These are phyloP conservation scores for Crepidodera aurea DNA, from an alignment of 2,888 invertebrate genomes.

Conservation along the genomic window DNA sequence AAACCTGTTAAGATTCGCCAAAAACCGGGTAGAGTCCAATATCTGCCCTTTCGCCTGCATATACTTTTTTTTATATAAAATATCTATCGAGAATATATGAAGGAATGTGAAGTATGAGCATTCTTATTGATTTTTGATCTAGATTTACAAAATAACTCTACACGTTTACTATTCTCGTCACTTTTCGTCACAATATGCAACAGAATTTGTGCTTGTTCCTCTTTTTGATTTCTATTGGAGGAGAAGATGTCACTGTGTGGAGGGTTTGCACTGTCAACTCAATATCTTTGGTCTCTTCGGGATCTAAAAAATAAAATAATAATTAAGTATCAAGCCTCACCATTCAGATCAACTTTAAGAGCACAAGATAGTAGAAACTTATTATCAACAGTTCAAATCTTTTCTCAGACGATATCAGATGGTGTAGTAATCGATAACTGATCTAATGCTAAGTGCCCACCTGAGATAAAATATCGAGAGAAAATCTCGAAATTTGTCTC, in stretches of 20 bases:
- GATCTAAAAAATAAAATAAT: constrained; percentile 64
- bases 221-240: constrained; percentile 61
- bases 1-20: too few species aligned
- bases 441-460: too few species aligned
- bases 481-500: too few species aligned
- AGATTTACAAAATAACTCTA: constrained; percentile 23
- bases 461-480: too few species aligned
- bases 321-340: too few species aligned
- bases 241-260: constrained; percentile 65
- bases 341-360: too few species aligned
- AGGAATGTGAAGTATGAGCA: constrained; percentile 31
- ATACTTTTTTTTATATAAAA: constrained; percentile 18
- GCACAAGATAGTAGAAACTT: too few species aligned
- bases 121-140: constrained; percentile 34
- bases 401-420: too few species aligned
- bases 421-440: too few species aligned
- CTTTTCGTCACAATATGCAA: constrained; percentile 60
- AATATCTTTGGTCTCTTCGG: constrained; percentile 84
- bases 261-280: constrained; percentile 88
- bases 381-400: too few species aligned
- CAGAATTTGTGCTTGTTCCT: constrained; percentile 59
- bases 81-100: constrained; percentile 14
- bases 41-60: background rate
- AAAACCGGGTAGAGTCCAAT: too few species aligned
- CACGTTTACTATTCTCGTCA: constrained; percentile 7